These are phyloP conservation scores for Amphimallon solstitiale DNA, from an alignment of 2,888 invertebrate species.

Conservation along the genomic window DNA sequence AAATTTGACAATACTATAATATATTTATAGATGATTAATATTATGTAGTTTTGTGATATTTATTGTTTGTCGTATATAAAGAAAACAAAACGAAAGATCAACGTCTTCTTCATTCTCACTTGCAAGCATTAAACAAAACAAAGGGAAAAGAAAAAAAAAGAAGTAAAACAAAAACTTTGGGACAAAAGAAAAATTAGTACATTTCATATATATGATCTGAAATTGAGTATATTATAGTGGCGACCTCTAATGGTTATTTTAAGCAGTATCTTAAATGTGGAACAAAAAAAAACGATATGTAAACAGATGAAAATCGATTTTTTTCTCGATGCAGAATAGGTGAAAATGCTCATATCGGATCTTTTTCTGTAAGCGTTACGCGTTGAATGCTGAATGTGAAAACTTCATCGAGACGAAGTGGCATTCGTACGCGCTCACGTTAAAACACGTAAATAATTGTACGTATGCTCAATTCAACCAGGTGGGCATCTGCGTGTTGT, in stretches of 20 bases:
- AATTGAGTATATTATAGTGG: too few species aligned
- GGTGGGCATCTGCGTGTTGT: neutral
- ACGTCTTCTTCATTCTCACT: too few species aligned
- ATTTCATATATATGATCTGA: too few species aligned
- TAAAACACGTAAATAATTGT: neutral
- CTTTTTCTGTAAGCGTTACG: neutral
- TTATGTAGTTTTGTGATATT: conserved; percentile 2
- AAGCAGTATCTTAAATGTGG: too few species aligned
- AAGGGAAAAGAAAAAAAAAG: too few species aligned
- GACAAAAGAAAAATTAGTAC: too few species aligned
- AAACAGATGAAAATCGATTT: neutral
- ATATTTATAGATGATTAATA: neutral
- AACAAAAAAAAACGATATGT: too few species aligned
- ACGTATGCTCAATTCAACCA: neutral
- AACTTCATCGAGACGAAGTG: neutral
- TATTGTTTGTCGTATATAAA: neutral
- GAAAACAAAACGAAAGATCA: too few species aligned
- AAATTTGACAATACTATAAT: neutral
- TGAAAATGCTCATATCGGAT: neutral
- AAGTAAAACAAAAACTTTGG: too few species aligned
- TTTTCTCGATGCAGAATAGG: neutral
- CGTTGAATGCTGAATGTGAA: neutral
- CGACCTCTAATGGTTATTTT: too few species aligned
- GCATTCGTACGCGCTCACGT: neutral
- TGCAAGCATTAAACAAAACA: too few species aligned